Conservation (phyloP, 2,797 vertebrate species). For the Erithacus rubecula region DNA sequence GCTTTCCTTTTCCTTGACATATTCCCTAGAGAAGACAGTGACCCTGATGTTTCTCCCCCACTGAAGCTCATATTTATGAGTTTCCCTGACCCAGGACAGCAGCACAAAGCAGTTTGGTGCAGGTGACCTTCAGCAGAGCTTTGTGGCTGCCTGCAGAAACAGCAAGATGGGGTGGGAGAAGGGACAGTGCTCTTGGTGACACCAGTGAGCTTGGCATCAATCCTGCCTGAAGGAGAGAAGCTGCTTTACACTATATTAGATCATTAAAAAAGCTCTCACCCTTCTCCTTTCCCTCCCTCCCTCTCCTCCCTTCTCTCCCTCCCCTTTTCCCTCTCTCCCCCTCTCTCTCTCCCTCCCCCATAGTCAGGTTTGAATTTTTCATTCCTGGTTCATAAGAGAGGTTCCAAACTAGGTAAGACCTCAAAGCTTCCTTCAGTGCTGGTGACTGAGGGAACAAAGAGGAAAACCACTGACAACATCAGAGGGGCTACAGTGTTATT, state of each 20-base stretch:
- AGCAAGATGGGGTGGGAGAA: neutral
- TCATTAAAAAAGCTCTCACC: neutral
- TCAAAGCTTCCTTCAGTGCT: neutral
- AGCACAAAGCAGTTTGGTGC: neutral
- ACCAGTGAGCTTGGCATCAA: rapidly evolving
- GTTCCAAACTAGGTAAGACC: neutral
- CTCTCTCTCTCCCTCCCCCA: neutral
- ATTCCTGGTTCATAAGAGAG: neutral
- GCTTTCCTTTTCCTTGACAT: neutral
- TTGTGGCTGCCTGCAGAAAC: neutral
- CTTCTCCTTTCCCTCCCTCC: neutral
- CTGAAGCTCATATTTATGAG: neutral
- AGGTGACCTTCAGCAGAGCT: neutral
- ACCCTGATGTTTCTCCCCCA: neutral
- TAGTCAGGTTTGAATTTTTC: neutral
- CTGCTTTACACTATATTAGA: neutral
- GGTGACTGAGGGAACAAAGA: neutral
- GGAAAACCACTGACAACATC: neutral
- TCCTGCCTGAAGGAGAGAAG: neutral
- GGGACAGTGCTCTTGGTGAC: neutral
- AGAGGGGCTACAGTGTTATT: neutral
- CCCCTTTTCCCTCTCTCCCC: neutral
- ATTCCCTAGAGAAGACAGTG: neutral
- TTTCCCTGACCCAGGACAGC: neutral
- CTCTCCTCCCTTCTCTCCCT: no score